Evolutionary conservation across 2,888 invertebrate genomes (phyloP).

Genomic region (Automeris io): DNA sequence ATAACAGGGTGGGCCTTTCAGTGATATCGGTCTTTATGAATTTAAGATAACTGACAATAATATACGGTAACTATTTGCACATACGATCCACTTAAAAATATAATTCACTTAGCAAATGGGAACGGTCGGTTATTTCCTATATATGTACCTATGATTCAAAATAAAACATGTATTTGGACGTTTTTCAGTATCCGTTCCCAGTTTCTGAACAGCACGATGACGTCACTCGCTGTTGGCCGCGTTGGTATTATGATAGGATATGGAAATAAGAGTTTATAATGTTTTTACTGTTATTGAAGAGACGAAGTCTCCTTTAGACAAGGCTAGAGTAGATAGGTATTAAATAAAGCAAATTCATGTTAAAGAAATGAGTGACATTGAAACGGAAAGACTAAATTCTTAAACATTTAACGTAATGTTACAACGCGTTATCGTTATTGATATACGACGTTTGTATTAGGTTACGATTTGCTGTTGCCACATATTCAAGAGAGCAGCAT

Average conservation of each 20-base stretch:
- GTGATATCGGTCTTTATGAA: constrained; percentile 53
- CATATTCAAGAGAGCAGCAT: constrained; percentile 4
- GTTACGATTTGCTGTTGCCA: constrained; percentile 37
- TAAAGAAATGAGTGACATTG: constrained; percentile 69
- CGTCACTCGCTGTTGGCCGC: constrained; percentile 11
- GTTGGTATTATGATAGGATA: constrained; percentile 11
- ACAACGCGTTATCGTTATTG: constrained; percentile 65
- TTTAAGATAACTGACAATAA: constrained; percentile 72
- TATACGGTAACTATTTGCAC: constrained; percentile 46
- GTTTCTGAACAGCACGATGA: constrained; percentile 16
- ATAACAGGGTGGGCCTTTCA: constrained; percentile 57
- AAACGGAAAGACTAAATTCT: constrained; percentile 76
- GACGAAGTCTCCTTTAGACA: constrained; percentile 70
- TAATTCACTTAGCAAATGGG: constrained; percentile 22
- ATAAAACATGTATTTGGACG: background rate
- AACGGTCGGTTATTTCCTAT: constrained; percentile 13
- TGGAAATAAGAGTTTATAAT: constrained; percentile 52
- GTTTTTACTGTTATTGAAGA: constrained; percentile 64
- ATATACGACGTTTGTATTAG: constrained; percentile 59
- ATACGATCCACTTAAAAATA: constrained; percentile 27
- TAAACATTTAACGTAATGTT: constrained; percentile 70
- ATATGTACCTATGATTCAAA: background rate
- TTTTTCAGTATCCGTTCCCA: constrained; percentile 18
- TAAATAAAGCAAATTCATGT: constrained; percentile 61
- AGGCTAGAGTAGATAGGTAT: constrained; percentile 74